phyloP scores from a whole-genome alignment of 2,797 vertebrate genomes.

The Ibycter americanus region DNA sequence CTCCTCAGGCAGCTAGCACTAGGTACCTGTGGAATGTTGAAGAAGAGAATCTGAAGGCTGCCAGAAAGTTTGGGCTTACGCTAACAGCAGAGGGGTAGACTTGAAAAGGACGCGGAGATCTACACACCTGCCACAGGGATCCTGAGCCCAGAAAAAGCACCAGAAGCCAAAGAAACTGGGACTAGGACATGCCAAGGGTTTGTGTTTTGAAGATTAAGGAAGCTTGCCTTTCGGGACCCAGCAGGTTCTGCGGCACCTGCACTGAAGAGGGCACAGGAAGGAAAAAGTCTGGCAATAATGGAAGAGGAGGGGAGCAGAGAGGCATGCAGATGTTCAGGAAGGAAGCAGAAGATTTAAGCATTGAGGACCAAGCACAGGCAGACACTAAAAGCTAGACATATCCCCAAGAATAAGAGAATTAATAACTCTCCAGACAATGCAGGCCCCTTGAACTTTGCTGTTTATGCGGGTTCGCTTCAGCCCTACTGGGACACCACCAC shows the following conservation, averaged over 20 bases:
- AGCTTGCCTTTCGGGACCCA: background rate
- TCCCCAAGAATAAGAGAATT: background rate
- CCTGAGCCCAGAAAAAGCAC: background rate
- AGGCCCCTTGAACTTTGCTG: background rate
- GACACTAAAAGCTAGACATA: background rate
- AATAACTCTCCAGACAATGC: background rate
- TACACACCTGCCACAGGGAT: background rate
- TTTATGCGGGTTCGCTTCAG: background rate
- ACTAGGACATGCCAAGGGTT: background rate
- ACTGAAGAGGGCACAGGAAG: background rate
- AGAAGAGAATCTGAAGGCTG: background rate
- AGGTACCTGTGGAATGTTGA: background rate
- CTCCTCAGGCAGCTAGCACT: background rate
- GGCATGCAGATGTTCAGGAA: background rate
- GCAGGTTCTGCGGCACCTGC: background rate
- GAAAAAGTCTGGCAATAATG: background rate
- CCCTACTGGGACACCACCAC: background rate
- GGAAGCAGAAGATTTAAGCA: background rate
- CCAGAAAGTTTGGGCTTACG: background rate
- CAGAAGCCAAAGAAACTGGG: background rate
- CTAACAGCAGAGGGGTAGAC: background rate
- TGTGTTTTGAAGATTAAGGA: background rate
- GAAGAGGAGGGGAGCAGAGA: background rate
- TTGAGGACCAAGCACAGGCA: background rate
- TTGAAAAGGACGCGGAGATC: background rate